Base-by-base conservation (phyloP, 2,888 invertebrate species). In the Caenorhabditis doughertyi region DNA sequence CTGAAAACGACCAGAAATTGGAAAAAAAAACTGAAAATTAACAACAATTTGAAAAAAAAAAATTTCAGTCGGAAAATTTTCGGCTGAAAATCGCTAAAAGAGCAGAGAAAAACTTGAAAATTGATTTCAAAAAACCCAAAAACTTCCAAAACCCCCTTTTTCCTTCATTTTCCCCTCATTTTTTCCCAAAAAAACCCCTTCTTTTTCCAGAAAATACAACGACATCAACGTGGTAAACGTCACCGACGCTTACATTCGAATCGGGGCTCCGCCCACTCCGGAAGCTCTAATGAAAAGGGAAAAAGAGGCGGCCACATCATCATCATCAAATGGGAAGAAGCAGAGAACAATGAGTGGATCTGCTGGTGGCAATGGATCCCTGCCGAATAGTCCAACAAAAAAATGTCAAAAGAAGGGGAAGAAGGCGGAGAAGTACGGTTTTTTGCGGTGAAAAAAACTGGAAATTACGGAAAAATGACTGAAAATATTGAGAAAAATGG, bases 261-360 rank as follows among this genome's bases (percentile, higher is more conserved):
- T 82, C 68, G 82, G 82, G 1, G 77, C 77, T n/a, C 82, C 82
- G 23, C 82, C 82, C 9, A 60, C 77, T 1, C 77, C 73, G n/a
- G 68, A 72, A 62, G 18, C 62, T 0, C 60, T 82, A 7, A 16
- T 60, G n/a, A 73, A 73, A 56, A 27, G 67, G 13, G 55, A 73
- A 11, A 51, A 62, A 35, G 81, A 81, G n/a, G 81, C 70, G n/a
- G n/a, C n/a, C n/a, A n/a, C n/a, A 9, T 58, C 62, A 9, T 47
- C 64, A n/a, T n/a, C n/a, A n/a, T n/a, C n/a, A n/a, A n/a, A n/a
- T 11, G 51, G 51, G 23, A n/a, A 18, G n/a, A 47, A 47, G n/a
- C 9, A 39, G 65, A 18, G 71, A 58, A 9, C 27, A 7, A 13
- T n/a, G 18, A 18, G 18, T n/a, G 2, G 44, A 47, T 60, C 67